Evolutionary conservation across 2,797 vertebrate genomes (phyloP), one percentile per base, ranked within the genome.

Genomic region (Calcarius lapponicus): DNA sequence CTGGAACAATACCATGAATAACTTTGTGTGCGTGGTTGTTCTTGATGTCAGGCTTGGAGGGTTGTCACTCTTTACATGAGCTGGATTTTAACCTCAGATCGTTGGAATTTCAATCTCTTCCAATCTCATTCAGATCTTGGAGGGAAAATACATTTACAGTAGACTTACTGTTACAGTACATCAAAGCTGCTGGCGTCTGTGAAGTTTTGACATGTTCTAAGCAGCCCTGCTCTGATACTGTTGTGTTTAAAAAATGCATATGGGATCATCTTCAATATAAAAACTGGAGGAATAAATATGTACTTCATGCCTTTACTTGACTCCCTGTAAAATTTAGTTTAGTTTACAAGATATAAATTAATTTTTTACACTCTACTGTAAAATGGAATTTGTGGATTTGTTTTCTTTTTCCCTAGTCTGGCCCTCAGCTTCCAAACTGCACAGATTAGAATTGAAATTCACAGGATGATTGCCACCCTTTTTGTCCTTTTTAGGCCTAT

Each of bases 301-400:
- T 85, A 3, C 34, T 93, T 82, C 60, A 21, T 94, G 84, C 57
- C 69, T 80, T 85, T 93, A 42, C 50, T 83, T 94, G 91, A 78
- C 15, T 51, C 16, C 10, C 15, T 36, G 40, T 71, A 60, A 87
- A 85, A 79, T 86, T 61, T 26, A 58, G 20, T 79, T 40, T 51
- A 11, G 31, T 29, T 69, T 54, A 25, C 15, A 51, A 83, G 26
- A 42, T 91, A 29, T 6, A 40, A 32, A 38, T 58, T 80, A 64
- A 36, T 36, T 36, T 36, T 36, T 36, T 36, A 36, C 31, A n/a
- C 15, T 11, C 36, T n/a, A 58, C 17, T 20, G 5, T 65, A 40
- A 72, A 70, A 16, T 6, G 15, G 17, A 15, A 21, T 16, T 42
- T 73, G 19, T 45, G 6, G 7, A 7, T 65, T 12, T 61, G 8